Evolutionary conservation across 2,797 vertebrate species (phyloP).

Genomic region (Dallia pectoralis): DNA sequence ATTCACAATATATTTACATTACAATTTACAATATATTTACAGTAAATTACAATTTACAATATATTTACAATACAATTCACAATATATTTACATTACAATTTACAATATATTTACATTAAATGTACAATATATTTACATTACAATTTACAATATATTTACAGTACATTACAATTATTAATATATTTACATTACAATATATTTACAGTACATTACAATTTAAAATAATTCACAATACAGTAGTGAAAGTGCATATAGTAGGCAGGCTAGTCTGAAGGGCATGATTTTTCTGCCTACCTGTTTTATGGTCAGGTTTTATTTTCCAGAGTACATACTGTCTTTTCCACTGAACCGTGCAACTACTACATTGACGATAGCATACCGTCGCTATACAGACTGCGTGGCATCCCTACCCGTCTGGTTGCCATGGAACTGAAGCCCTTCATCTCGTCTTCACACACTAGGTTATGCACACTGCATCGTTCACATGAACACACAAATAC

Average conservation of each 20-base stretch:
- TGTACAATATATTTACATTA: not conserved
- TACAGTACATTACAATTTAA: not conserved
- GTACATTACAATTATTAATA: no score
- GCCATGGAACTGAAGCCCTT: slow-evolving; percentile 45
- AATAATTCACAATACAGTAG: not conserved
- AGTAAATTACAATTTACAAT: no score
- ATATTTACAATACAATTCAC: no score
- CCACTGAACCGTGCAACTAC: not conserved
- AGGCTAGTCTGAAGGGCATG: not conserved
- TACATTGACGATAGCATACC: slow-evolving; percentile 5
- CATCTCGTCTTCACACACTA: not conserved
- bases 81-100: no score
- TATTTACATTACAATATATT: not conserved
- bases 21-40: not conserved
- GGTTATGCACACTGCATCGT: slow-evolving; percentile 41
- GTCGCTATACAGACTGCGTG: not conserved
- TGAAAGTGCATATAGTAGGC: not conserved
- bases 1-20: not conserved
- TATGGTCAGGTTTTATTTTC: not conserved
- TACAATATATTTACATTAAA: not conserved
- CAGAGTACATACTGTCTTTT: not conserved
- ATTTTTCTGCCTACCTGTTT: not conserved
- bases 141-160: not conserved
- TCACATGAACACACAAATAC: slow-evolving; percentile 37
- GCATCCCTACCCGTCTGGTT: slow-evolving; percentile 35